Evolutionary conservation across 2,797 vertebrate species (phyloP), one percentile per base, ranked within the genome.

Genomic region (Tragelaphus eurycerus): DNA sequence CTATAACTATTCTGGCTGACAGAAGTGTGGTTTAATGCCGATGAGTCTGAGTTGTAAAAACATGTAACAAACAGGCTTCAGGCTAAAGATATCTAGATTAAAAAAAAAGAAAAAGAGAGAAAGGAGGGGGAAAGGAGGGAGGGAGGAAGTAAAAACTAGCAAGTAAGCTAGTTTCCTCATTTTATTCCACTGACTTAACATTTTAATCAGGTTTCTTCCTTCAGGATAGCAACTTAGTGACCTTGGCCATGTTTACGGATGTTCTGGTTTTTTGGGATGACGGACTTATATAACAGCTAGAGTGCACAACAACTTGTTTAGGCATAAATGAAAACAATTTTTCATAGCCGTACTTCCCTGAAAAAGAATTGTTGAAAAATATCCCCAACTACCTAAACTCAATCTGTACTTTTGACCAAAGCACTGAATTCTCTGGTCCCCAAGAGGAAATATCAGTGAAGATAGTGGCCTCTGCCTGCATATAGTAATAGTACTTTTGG

Each of bases 41-140:
- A 86, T 90, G 93, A 91, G 95, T 94, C 93, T 90, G 93, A 92
- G 95, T 94, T 93, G 95, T 97, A 97, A 98, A 98, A 98, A 97
- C 98, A 96, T 96, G 94, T 96, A 98, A 98, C 97, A 96, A 88
- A 86, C 17, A 96, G 92, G 96, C 98, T 98, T 82, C 48, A 55
- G 97, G 98, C 97, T 98, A 97, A 96, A 98, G 94, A 97, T 96
- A 96, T 57, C 94, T 98, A 98, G 14, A 79, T 83, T 23, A 38
- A 38, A 52, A 76, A 76, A 34, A 15, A 86, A 7, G 7, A 34
- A 2, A 52, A 55, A 48, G 14, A 48, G 14, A 48, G 38, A 9
- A 16, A 38, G 17, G n/a, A 34, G 7, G 43, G 43, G 60, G n/a
- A 38, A 54, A 14, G 11, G 4, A 48, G 21, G 2, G 16, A 4